Evolutionary conservation across 2,113 vertebrate genomes (phyloP), one percentile per base, ranked within the genome.

Genomic region (Ophiodon elongatus): DNA sequence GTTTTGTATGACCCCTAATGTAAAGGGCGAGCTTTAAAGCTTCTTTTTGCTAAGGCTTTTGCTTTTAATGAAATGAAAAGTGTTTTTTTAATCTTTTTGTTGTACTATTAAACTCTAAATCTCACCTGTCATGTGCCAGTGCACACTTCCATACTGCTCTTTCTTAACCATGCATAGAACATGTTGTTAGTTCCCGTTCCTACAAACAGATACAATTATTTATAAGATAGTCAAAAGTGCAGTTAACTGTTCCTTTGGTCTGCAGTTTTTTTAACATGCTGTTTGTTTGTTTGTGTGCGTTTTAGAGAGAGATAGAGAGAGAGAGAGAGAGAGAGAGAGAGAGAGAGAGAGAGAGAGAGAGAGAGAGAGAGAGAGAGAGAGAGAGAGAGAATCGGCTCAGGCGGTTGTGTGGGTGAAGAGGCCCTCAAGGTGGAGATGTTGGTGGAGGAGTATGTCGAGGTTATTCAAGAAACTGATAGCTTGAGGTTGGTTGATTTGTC

Each of bases 31-130:
- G 66, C 59, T 77, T 77, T 68, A 66, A 78, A 82, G 82, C 78
- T 73, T 85, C 31, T 79, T 85, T 84, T 84, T 47, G 45, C 23
- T 71, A 27, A 84, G 84, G 77, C 72, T 80, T 78, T 75, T 73
- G 25, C 2, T 70, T 77, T 43, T 41, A 77, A 76, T 81, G 45
- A 81, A 47, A 76, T 23, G 54, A 84, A 79, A 56, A 25, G 54
- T 54, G 19, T 31, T 71, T 31, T 71, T 67, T 57, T 41, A 17
- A 43, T 60, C 1, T 33, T 35, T 21, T 67, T 27, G 13, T 64
- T 39, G 10, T 52, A 43, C 25, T 60, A 21, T 27, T 19, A 37
- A 56, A 43, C 31, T 62, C 54, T 11, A 52, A 65, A 77, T 59
- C 27, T 52, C 15, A 73, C 70, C 63, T 41, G 5, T 23, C 13